Base-by-base conservation (phyloP, 2,888 invertebrate species). In the Galerucella calmariensis region DNA sequence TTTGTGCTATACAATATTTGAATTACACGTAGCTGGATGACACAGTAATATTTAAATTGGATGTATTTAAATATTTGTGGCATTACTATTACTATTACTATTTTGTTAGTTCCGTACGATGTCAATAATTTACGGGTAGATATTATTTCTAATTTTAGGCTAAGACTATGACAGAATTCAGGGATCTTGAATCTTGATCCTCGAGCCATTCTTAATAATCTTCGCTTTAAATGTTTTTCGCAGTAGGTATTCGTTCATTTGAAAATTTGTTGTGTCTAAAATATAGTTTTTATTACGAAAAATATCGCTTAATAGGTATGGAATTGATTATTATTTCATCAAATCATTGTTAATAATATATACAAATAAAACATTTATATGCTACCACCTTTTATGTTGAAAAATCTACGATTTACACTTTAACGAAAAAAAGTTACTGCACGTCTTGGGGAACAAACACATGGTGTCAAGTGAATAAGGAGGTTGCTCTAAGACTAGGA, bases 101-200 rank as follows among this genome's bases (percentile, higher is more conserved):
- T 73, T 68, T 44, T 58, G 48, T 48, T 65, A 46, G 58, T 66
- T 51, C 65, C 56, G 20, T 71, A 41, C 69, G 59, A 48, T 75
- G 69, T 75, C 69, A 69, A 75, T 73, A 69, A 68, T 69, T 53
- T 51, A 62, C 72, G 56, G 16, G 8, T 65, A 65, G 46, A 51
- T 72, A 67, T 72, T 73, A 69, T 73, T 67, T 72, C 69, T 75
- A 75, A 75, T 75, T 75, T 75, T 73, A 75, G 75, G 72, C 59
- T 72, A 69, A 72, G 51, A 69, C 48, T 69, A 65, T 68, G 68
- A 75, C 75, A 73, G 69, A 75, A 69, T 66, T 51, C 72, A 46
- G 68, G 69, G 75, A 72, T 72, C 75, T 72, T 75, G 75, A 48
- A 72, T 72, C 75, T 72, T 75, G 75, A 48, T 72, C 72, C 75